A percentile compares a stretch with the other conserved stretches of the same genome.
These are phyloP conservation scores for Drosophila melanosoma DNA, from an alignment of 2,888 invertebrate genomes.

Conservation along the genomic window DNA sequence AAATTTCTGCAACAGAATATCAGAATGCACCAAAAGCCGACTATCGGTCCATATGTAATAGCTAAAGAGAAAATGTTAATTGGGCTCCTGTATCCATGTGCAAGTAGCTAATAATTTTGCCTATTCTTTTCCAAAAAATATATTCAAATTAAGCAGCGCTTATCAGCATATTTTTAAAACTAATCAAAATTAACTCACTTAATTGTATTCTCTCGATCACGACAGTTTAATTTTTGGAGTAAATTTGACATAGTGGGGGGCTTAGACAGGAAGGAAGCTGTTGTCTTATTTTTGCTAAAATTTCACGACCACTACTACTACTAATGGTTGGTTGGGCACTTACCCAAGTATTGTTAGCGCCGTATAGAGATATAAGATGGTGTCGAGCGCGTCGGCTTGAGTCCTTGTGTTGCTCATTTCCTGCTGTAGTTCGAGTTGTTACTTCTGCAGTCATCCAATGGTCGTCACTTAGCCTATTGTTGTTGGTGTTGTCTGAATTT, in stretches of 20 bases:
- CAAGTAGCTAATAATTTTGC: neutral
- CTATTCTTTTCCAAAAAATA: neutral
- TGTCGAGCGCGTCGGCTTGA: conserved; percentile 63
- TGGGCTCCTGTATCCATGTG: neutral
- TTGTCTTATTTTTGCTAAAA: conserved; percentile 50
- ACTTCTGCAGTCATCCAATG: conserved; percentile 33
- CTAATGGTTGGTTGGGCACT: conserved; percentile 41
- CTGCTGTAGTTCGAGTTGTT: conserved; percentile 35
- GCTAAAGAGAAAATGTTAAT: neutral
- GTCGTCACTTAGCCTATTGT: conserved; percentile 39
- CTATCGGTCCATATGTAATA: neutral
- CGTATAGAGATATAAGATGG: conserved; percentile 80
- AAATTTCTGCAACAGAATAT: too few relatives aligned
- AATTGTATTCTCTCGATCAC: neutral
- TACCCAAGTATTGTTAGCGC: conserved; percentile 81
- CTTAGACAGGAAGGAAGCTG: neutral
- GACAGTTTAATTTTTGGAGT: neutral
- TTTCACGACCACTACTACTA: conserved; percentile 7
- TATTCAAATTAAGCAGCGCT: neutral
- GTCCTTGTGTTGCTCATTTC: conserved; percentile 60
- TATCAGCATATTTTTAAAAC: neutral
- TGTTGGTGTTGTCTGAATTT: conserved; percentile 50
- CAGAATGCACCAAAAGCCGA: neutral
- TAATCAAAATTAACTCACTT: too few relatives aligned
- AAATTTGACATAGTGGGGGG: neutral